Base-by-base conservation (phyloP, 2,113 vertebrate genomes). In the Erythrocercus mccallii region DNA sequence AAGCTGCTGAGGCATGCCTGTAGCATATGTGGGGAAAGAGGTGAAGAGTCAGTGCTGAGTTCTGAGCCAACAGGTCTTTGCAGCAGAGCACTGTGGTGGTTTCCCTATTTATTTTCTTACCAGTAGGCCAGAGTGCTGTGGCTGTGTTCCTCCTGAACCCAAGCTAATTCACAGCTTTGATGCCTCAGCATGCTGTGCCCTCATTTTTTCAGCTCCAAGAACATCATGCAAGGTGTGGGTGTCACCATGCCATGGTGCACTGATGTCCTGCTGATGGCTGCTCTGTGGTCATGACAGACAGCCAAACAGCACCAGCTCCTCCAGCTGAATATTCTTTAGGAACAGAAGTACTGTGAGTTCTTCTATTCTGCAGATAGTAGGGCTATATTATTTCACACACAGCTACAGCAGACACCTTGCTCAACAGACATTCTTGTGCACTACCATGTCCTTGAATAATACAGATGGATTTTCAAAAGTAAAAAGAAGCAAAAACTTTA, bases 401-500 rank as follows among this genome's bases (percentile, higher is more conserved):
- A 31, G 53, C 48, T 50, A 70, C 58, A 38, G 58, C 35, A 76
- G 57, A 42, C 48, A 65, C 28, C n/a, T 45, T 56, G 31, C 44
- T 70, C 70, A 45, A 23, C 23, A 51, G 42, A 24, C 15, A 1
- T 35, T 40, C n/a, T 42, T 25, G 8, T 15, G 14, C 37, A 12
- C 21, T 37, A 4, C 0, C 0, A 11, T 51, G 54, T 56, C 42
- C 9, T 15, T 80, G 22, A 53, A 61, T 14, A 69, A 74, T 2
- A 5, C 56, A 70, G 57, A 28, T 24, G 22, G 37, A 24, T 74
- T 93, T 91, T 65, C n/a, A 48, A 40, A 81, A 69, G 38, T 15
- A 58, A 31, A 42, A 53, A 68, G 31, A 4, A 70, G 7, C 5
- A 21, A 50, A 57, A 83, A 44, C 3, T 73, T 58, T 21, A 62